These are phyloP conservation scores for Netelia inedita DNA, from an alignment of 2,888 invertebrate species.

Conservation along the genomic window DNA sequence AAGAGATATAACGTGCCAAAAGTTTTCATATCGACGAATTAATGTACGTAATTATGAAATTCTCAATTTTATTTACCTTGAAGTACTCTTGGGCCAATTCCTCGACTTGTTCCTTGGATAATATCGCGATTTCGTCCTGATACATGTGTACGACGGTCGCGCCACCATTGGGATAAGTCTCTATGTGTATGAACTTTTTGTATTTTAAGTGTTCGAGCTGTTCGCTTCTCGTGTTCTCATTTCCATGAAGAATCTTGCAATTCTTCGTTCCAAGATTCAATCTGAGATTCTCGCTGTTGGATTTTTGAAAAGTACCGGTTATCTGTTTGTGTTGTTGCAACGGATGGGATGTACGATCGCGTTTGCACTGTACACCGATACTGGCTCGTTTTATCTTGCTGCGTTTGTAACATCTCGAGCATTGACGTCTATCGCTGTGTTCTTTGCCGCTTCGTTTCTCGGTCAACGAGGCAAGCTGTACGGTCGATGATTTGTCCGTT, in stretches of 20 bases:
- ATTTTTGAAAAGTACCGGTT: constrained; percentile 75
- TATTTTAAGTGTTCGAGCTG: constrained; percentile 87
- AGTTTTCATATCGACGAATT: too few species aligned
- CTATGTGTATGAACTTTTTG: constrained; percentile 92
- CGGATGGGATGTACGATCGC: constrained; percentile 85
- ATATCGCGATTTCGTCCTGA: constrained; percentile 94
- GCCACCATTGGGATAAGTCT: constrained; percentile 97
- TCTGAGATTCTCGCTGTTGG: constrained; percentile 80
- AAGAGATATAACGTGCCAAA: too few species aligned
- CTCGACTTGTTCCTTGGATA: constrained; percentile 90
- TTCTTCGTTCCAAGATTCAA: constrained; percentile 82
- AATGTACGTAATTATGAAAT: too few species aligned
- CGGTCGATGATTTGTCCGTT: constrained; percentile 34
- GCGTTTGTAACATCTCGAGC: constrained; percentile 90
- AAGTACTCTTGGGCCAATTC: constrained; percentile 95
- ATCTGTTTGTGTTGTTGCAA: constrained; percentile 74
- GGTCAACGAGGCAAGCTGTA: constrained; percentile 75
- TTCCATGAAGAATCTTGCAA: constrained; percentile 77
- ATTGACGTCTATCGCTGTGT: constrained; percentile 84
- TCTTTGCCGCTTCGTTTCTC: constrained; percentile 80
- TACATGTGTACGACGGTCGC: constrained; percentile 96
- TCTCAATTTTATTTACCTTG: constrained; percentile 86
- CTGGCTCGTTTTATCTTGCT: constrained; percentile 90
- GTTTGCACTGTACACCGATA: constrained; percentile 90
- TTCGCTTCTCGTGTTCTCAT: constrained; percentile 72